Conservation (phyloP, 2,797 vertebrate genomes). For the Pteropus rufus region DNA sequence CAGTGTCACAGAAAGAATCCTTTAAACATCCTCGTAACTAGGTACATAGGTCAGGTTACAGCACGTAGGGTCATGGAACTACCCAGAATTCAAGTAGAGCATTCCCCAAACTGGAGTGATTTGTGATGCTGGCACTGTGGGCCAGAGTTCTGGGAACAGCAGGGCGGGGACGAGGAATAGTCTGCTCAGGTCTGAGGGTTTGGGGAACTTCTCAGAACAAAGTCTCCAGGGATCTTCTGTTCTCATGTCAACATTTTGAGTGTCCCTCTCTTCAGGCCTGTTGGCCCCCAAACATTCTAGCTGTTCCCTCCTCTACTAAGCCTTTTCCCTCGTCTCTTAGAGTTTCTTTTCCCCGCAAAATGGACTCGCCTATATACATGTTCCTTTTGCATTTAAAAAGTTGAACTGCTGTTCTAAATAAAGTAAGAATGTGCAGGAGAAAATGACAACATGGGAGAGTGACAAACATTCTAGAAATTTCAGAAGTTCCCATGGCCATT, state of each 20-base stretch:
- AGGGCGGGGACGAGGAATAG: background rate
- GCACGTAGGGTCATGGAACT: background rate
- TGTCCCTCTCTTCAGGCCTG: background rate
- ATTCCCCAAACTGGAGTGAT: background rate
- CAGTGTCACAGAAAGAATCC: slow-evolving; percentile 43
- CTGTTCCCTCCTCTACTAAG: background rate
- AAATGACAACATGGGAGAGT: background rate
- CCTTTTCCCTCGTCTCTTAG: background rate
- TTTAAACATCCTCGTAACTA: background rate
- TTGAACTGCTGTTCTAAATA: background rate
- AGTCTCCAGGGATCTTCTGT: background rate
- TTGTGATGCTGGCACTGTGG: background rate
- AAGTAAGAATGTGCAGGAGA: background rate
- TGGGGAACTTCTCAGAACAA: background rate
- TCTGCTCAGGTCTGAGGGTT: background rate
- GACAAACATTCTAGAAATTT: background rate
- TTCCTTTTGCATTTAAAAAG: background rate
- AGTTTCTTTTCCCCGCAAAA: background rate
- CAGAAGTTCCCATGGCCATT: background rate
- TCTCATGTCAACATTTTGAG: background rate
- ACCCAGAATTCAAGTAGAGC: background rate
- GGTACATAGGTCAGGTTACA: background rate
- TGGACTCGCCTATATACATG: background rate
- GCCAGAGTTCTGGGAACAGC: background rate
- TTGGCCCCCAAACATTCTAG: background rate